A percentile compares a stretch with the other conserved stretches of the same genome.
These are phyloP conservation scores for Clunio marinus DNA, from an alignment of 2,888 invertebrate species.

Conservation along the genomic window DNA sequence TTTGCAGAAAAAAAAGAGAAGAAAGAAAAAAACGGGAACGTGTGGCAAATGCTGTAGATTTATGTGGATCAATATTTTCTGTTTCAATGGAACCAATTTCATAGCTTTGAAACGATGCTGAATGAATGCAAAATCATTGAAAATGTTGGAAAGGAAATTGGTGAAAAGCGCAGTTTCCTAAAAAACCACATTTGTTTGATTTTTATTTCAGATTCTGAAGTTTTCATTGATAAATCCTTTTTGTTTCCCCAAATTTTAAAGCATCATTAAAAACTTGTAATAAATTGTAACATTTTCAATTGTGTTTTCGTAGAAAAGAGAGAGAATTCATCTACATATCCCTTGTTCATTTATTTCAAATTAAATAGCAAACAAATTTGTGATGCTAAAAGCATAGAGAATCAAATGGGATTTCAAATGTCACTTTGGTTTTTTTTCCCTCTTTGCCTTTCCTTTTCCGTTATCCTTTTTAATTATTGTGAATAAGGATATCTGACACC, in stretches of 20 bases:
- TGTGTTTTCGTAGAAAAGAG: too few species aligned
- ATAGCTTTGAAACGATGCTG: slow-evolving; percentile 2
- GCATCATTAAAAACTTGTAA: too few species aligned
- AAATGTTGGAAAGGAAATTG: background rate
- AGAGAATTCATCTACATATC: too few species aligned
- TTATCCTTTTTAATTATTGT: slow-evolving; percentile 10
- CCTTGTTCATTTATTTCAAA: background rate
- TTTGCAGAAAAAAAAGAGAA: too few species aligned
- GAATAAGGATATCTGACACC: slow-evolving; percentile 6
- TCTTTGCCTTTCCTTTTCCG: background rate
- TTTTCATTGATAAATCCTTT: too few species aligned
- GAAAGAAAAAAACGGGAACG: too few species aligned
- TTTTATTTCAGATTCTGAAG: too few species aligned
- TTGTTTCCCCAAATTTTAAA: too few species aligned
- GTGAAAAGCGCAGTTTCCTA: background rate
- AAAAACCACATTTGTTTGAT: too few species aligned
- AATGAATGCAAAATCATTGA: background rate
- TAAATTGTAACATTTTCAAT: too few species aligned
- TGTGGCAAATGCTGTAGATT: background rate
- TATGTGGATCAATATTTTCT: slow-evolving; percentile 10
- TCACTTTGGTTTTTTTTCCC: background rate
- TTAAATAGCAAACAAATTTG: background rate
- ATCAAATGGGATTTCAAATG: background rate
- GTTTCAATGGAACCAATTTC: slow-evolving; percentile 1
- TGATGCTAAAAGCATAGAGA: background rate